A percentile compares a stretch with the other conserved stretches of the same genome.
These are phyloP conservation scores for Pachyrhynchus sulphureomaculatus DNA, from an alignment of 1,140 invertebrate genomes.

Conservation along the genomic window DNA sequence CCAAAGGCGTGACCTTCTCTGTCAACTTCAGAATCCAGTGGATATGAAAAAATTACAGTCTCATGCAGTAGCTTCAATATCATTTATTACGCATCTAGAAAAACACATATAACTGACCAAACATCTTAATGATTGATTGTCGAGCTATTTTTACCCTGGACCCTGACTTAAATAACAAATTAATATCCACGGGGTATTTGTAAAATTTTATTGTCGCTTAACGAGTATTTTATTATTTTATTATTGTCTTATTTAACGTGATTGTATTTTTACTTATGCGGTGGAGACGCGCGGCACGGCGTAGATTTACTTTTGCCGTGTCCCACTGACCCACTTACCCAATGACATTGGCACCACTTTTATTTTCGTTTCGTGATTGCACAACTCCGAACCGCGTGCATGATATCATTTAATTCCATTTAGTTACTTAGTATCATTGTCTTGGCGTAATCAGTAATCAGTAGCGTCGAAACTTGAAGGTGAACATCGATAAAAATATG, in stretches of 20 bases:
- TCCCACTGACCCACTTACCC: constrained; percentile 59
- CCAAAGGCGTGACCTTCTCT: too few relatives aligned
- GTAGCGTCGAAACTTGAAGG: neutral
- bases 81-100: too few relatives aligned
- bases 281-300: constrained; percentile 3
- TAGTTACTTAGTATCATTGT: constrained; percentile 12
- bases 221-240: neutral
- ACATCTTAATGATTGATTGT: too few relatives aligned
- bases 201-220: neutral
- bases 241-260: neutral
- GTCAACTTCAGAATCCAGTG: too few relatives aligned
- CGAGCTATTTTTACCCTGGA: too few relatives aligned
- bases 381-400: constrained; percentile 21
- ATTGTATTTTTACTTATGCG: constrained; percentile 5
- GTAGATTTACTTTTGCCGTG: constrained; percentile 35
- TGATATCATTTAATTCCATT: constrained; percentile 27
- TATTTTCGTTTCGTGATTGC: constrained; percentile 35
- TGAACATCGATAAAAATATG: neutral
- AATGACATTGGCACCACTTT: constrained; percentile 60
- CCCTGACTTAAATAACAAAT: too few relatives aligned
- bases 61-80: too few relatives aligned
- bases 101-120: too few relatives aligned
- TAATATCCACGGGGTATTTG: too few relatives aligned
- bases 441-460: neutral
- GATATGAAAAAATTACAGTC: too few relatives aligned